Conservation (phyloP, 2,113 vertebrate species). For the Sardina pilchardus region DNA sequence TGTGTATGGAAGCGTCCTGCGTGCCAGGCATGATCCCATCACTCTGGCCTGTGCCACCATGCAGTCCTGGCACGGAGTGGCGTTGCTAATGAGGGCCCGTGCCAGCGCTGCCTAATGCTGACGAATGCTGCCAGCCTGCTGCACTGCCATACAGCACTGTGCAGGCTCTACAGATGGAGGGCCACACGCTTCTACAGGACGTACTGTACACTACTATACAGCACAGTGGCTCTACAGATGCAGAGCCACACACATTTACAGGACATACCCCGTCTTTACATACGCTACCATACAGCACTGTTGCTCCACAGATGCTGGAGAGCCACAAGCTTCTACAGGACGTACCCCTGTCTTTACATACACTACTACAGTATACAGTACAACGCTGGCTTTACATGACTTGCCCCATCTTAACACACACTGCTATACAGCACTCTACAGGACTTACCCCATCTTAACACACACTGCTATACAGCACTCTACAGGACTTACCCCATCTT, state of each 20-base stretch:
- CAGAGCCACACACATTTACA: neutral
- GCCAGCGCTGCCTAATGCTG: neutral
- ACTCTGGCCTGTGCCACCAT: slow-evolving; percentile 5
- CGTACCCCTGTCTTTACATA: neutral
- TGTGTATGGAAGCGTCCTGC: neutral
- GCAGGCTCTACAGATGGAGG: neutral
- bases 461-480: neutral
- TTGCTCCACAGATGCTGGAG: neutral
- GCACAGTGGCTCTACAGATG: neutral
- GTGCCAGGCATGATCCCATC: neutral
- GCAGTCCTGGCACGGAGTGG: neutral
- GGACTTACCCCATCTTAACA: no score
- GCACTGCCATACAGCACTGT: neutral
- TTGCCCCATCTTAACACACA: neutral
- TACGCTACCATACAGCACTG: neutral
- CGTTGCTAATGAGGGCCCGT: neutral
- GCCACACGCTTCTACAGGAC: neutral
- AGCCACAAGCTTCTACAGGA: neutral
- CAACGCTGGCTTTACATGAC: no score
- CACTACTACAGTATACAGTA: neutral
- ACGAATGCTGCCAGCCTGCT: neutral
- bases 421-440: neutral
- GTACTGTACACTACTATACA: neutral
- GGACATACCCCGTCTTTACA: neutral
- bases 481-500: neutral